Evolutionary conservation across 1,140 invertebrate genomes (phyloP), one percentile per base, ranked within the genome.

Genomic region (Scaptomyza montana): DNA sequence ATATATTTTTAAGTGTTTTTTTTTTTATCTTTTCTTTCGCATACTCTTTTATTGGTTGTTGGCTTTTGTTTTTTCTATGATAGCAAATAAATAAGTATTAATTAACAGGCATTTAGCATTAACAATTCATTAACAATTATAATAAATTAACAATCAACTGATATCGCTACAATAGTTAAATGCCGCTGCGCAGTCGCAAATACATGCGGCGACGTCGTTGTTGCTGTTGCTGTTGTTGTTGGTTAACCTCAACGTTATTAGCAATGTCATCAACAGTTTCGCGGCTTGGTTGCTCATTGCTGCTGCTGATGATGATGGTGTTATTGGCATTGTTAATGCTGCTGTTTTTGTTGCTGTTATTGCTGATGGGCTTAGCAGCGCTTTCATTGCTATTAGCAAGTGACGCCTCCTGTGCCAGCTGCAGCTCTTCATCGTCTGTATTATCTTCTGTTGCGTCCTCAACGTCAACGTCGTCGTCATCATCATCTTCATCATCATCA

Each of bases 41-140:
- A 9, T 41, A 51, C 7, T 8, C 12, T 61, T 60, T 59, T 54
- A 60, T 72, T 72, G 39, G 39, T 41, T 28, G 49, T 66, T 85
- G 62, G 68, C 54, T 36, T 33, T 62, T 62, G 30, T 47, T 77
- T 86, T 25, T 36, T 70, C 47, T 74, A 77, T 67, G 78, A 53
- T 79, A 79, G 62, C 80, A 86, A 25, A 87, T 87, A 86, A 87
- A 86, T 87, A 87, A 54, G 57, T 76, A 87, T 78, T 75, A 85
- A 78, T 85, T 85, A 86, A 86, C 81, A 86, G 71, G 78, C 82
- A 64, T 68, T 76, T 72, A 61, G 63, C 80, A 75, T 78, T 87
- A 86, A 86, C 82, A 86, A 85, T 68, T 80, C 81, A 86, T 87
- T 86, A 87, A 87, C 78, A 87, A 87, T 87, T 81, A 81, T 59